These are phyloP conservation scores for Hydropotes inermis DNA, from an alignment of 2,113 vertebrate species.

Conservation along the genomic window DNA sequence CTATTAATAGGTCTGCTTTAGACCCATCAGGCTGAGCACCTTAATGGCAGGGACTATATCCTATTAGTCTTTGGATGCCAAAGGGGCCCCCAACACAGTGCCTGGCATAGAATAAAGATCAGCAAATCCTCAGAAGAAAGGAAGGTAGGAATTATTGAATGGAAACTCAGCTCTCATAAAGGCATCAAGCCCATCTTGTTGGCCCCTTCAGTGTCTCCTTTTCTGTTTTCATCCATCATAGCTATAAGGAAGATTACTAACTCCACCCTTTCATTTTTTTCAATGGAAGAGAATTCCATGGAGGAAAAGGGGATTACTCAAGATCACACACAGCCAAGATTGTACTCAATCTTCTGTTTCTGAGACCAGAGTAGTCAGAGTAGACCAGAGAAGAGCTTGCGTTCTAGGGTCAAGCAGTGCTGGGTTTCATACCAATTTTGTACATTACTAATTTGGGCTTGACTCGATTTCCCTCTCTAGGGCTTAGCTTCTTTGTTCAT, in stretches of 20 bases:
- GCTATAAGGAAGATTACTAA: background rate
- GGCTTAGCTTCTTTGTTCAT: background rate
- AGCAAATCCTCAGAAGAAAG: conserved; percentile 13
- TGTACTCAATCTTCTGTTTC: background rate
- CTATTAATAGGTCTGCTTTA: background rate
- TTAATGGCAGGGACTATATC: background rate
- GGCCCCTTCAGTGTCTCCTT: background rate
- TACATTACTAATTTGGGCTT: background rate
- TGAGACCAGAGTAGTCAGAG: background rate
- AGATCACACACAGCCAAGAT: background rate
- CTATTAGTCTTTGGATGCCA: conserved; percentile 9
- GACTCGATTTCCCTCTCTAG: background rate
- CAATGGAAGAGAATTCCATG: background rate
- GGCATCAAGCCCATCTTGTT: background rate
- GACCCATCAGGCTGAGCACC: background rate
- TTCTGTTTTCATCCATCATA: background rate
- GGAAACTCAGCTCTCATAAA: conserved; percentile 1
- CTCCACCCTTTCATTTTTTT: background rate
- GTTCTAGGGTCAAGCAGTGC: background rate
- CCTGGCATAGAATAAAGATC: background rate
- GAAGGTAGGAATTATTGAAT: background rate
- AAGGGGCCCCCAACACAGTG: background rate
- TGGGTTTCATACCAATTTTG: conserved; percentile 18
- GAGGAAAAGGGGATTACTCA: background rate
- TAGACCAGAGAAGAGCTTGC: background rate